Evolutionary conservation across 2,797 vertebrate species (phyloP), one percentile per base, ranked within the genome.

Genomic region (Eulemur mongoz): DNA sequence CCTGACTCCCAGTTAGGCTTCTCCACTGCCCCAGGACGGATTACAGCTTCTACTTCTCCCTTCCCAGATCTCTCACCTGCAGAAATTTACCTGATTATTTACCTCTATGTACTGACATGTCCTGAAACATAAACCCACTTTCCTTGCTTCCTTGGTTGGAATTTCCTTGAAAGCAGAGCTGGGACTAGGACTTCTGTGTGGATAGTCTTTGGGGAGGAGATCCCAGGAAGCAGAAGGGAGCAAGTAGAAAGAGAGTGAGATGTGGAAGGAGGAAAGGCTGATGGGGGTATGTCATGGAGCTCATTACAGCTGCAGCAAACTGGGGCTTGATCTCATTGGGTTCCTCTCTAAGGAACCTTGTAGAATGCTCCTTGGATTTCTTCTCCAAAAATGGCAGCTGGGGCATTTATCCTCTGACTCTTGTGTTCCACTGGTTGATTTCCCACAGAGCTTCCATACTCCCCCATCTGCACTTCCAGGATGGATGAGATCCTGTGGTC

Each of bases 81-180:
- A 91, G 76, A 54, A 43, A 70, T 30, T 52, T n/a, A 30, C 15
- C 40, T 69, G 17, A 32, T 61, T 35, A 18, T 82, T 87, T 45
- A 35, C 25, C 22, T 54, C 0, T 8, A 50, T 0, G 3, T 15
- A 7, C 25, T 50, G 54, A 38, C 0, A 1, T 72, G 18, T 76
- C 27, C 18, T 61, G 10, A 76, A 63, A 25, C 20, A 40, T 0
- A 32, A 48, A 43, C 7, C 30, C 7, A 18, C 52, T 43, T 78
- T 45, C 22, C 17, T 52, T 50, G 43, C 52, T 78, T 54, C 8
- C 12, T 52, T 50, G 43, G 25, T 76, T 76, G 48, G 20, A 72
- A 54, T 38, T 75, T 7, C 7, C 61, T 50, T 69, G 20, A 50
- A 48, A 83, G 38, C 23, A n/a, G 38, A 76, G 48, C 69, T 59